phyloP scores from a whole-genome alignment of 2,888 invertebrate genomes.

The Parnassius orleans region DNA sequence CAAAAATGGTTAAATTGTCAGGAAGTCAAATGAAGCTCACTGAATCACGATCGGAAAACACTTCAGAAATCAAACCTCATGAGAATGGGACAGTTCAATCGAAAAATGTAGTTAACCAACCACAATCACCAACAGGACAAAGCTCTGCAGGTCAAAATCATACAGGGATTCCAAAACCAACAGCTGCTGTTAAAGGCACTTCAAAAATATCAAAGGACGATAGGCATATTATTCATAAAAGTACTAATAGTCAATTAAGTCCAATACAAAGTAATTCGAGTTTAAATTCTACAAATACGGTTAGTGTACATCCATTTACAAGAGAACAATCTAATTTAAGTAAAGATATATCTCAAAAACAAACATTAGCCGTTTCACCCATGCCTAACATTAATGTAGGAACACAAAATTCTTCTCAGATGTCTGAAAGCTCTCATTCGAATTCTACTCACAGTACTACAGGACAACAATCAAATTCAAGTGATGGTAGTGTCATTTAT shows the following conservation, averaged over 20 bases:
- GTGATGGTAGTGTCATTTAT: slow-evolving; percentile 87
- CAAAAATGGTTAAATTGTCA: slow-evolving; percentile 73
- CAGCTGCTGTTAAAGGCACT: slow-evolving; percentile 94
- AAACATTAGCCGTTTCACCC: slow-evolving; percentile 85
- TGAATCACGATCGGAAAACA: slow-evolving; percentile 57
- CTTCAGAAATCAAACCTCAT: slow-evolving; percentile 45
- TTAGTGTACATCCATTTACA: slow-evolving; percentile 70
- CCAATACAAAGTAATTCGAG: slow-evolving; percentile 81
- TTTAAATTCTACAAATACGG: slow-evolving; percentile 77
- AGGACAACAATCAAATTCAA: slow-evolving; percentile 85
- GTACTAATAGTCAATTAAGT: slow-evolving; percentile 79
- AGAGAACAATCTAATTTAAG: slow-evolving; percentile 77
- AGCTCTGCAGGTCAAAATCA: slow-evolving; percentile 58
- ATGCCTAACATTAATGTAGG: slow-evolving; percentile 82
- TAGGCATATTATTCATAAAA: slow-evolving; percentile 76
- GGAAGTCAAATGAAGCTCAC: slow-evolving; percentile 70
- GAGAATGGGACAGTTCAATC: slow-evolving; percentile 43
- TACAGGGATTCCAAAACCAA: slow-evolving; percentile 92
- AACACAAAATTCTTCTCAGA: slow-evolving; percentile 63
- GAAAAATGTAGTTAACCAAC: slow-evolving; percentile 47
- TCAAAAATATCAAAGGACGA: slow-evolving; percentile 86
- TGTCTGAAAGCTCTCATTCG: slow-evolving; percentile 85
- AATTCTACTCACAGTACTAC: slow-evolving; percentile 82
- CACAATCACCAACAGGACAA: slow-evolving; percentile 64
- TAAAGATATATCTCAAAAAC: slow-evolving; percentile 76